Evolutionary conservation across 30 jellyfish, hydroid and myxozoan species (phyloP), one percentile per base, ranked within the genome.

Genomic region (Turritopsis rubra): DNA sequence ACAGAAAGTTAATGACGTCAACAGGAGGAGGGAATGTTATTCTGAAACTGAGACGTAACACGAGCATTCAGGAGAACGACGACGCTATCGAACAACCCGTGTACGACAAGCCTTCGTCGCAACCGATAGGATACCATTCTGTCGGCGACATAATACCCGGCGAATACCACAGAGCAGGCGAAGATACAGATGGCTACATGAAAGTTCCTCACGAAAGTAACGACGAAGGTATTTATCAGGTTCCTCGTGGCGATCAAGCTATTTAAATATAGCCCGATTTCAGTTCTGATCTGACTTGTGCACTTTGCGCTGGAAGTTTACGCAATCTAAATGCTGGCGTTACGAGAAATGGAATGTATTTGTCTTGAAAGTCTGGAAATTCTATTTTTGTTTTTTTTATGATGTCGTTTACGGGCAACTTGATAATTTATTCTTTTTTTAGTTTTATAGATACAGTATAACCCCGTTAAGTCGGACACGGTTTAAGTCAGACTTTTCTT

Each of bases 81-180:
- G 76, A 66, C 76, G 76, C 29, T 66, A 8, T n/a, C 76, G 76
- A 66, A n/a, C 54, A 24, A 24, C 82, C 82, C 54, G 65, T 24
- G 16, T 74, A 26, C 65, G 65, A 26, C 24, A 23, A 73, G 16
- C 65, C 65, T 18, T 29, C 54, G 41, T 30, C 65, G 28, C 54
- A 26, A 21, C 26, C 60, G 24, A 71, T 23, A n/a, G 82, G 82
- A 26, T 74, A 74, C 60, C 19, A 74, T 0, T 8, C 52, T 23
- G 82, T 74, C n/a, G 82, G 82, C 54, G 82, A 74, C 60, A 29
- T 74, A 9, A 74, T 74, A 13, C 54, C 82, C 23, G 82, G 82
- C 28, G 65, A 74, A 1, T 74, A 74, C 65, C 54, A 74, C 24
- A 22, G 65, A 21, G 9, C 65, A 17, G 76, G 29, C 4, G 41